Conservation (phyloP, 1,140 invertebrate genomes). For the Manduca sexta region DNA sequence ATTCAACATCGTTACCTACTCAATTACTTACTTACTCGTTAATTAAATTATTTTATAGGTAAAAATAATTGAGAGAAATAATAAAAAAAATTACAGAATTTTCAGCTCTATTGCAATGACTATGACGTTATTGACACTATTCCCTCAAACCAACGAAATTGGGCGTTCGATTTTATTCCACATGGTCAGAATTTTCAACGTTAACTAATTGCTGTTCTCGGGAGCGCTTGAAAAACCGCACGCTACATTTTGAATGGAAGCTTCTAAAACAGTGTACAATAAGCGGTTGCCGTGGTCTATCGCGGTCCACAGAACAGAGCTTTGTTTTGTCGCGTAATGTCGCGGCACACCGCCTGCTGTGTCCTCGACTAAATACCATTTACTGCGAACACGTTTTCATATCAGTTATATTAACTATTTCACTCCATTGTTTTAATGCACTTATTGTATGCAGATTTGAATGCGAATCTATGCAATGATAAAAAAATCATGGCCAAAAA, state of each 20-base stretch:
- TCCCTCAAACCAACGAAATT: too few species aligned
- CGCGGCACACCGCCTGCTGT: slow-evolving; percentile 4
- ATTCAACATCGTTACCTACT: too few species aligned
- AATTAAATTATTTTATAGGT: too few species aligned
- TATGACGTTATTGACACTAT: too few species aligned
- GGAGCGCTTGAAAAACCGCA: slow-evolving; percentile 13
- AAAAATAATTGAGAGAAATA: too few species aligned
- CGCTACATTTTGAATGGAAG: slow-evolving; percentile 18
- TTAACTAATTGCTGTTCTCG: slow-evolving; percentile 10
- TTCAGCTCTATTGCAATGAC: too few species aligned
- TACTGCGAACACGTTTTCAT: slow-evolving; percentile 10
- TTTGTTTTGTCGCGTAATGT: slow-evolving; percentile 15
- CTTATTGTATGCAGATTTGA: too few species aligned
- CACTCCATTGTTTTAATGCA: background rate
- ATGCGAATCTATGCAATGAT: too few species aligned
- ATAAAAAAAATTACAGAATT: too few species aligned
- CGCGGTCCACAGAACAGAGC: slow-evolving; percentile 16
- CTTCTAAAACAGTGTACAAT: slow-evolving; percentile 25
- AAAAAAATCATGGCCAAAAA: too few species aligned
- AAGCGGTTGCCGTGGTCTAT: slow-evolving; percentile 12
- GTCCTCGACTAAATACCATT: slow-evolving; percentile 10
- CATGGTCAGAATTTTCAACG: background rate
- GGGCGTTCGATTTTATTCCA: too few species aligned
- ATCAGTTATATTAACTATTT: background rate
- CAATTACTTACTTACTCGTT: too few species aligned